Percentiles rank a stretch among this genome's conserved stretches.
Conservation (phyloP, 2,113 vertebrate species). For the Myotis brandtii region DNA sequence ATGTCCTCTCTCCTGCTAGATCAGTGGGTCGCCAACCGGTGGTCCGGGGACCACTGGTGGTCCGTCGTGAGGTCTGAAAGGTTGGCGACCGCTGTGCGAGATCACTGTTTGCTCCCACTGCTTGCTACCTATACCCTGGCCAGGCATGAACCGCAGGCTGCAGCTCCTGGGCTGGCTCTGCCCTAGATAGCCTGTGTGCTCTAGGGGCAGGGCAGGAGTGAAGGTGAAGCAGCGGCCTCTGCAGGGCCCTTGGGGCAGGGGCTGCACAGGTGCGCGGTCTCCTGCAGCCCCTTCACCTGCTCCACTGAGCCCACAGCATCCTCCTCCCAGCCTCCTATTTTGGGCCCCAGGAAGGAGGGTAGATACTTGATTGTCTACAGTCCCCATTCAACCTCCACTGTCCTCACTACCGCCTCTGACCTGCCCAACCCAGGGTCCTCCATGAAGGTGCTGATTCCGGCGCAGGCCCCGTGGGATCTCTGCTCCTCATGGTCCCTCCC, state of each 20-base stretch:
- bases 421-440: neutral
- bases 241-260: neutral
- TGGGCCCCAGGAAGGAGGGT: neutral
- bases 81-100: neutral
- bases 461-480: accelerated
- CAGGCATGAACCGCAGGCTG: no score
- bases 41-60: no score
- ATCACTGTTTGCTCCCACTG: neutral
- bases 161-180: neutral
- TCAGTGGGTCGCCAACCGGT: no score
- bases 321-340: neutral
- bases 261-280: neutral
- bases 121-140: neutral
- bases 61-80: no score
- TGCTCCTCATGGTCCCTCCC: neutral
- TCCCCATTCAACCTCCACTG: no score
- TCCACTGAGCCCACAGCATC: neutral
- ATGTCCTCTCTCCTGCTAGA: neutral
- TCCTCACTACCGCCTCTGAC: neutral
- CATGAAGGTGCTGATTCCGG: neutral
- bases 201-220: neutral
- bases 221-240: neutral
- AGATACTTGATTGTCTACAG: neutral
- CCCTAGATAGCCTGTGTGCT: neutral
- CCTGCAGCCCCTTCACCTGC: neutral